Base-by-base conservation (phyloP, 2,113 vertebrate species). In the Gadus macrocephalus region DNA sequence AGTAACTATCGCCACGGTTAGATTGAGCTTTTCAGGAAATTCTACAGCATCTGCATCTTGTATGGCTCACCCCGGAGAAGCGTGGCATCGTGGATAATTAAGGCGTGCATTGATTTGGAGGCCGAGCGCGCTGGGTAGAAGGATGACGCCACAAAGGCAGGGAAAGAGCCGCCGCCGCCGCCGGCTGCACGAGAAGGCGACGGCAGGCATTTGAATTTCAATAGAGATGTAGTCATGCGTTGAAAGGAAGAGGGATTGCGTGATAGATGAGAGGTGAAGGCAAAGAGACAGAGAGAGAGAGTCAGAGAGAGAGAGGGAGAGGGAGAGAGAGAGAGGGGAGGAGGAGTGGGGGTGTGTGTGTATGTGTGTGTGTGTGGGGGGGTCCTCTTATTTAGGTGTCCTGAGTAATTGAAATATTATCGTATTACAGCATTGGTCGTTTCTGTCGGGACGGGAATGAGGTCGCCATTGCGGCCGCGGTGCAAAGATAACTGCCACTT, bases 361-460 rank as follows among this genome's bases (percentile, higher is more conserved):
- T 35, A 4, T 35, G 31, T 35, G 31, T 35, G 31, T 35, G 31
- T 35, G 31, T 35, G 20, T 20, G n/a, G 11, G 53, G 16, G 55
- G 31, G 31, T 35, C 31, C 31, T 35, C 31, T 35, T 35, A 35
- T 19, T 62, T 69, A 72, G 53, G 19, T 14, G 66, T 62, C 64
- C 72, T 70, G 71, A 71, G 75, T 85, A 87, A 88, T 74, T 75
- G 70, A 76, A 74, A 80, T 75, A 71, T 83, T 76, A 77, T 87
- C 81, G 82, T 83, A 87, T 88, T 83, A 86, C 76, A 78, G 71
- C 73, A 64, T 71, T 66, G 76, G 69, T 78, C 82, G 72, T 49
- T 14, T 64, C 68, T 78, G 78, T 81, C 80, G 83, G 74, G 77
- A 73, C 4, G 71, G 62, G 72, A 78, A 70, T 79, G 74, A 25